Conservation (phyloP, 2,113 vertebrate species). For the Caracal caracal region DNA sequence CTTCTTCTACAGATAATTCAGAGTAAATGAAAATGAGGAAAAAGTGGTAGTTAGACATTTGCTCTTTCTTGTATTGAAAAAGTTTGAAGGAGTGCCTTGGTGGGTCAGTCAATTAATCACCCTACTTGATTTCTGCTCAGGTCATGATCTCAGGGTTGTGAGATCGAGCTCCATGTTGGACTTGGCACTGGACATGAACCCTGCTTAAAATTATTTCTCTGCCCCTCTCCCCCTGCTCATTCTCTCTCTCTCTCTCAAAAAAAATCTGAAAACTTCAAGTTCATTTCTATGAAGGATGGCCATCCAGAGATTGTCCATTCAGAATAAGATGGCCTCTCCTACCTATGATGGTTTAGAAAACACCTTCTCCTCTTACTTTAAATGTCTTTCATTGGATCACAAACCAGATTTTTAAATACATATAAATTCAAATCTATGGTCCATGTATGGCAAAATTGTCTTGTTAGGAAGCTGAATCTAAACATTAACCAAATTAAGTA, state of each 20-base stretch:
- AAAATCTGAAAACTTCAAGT: not conserved
- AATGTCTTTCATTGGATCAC: not conserved
- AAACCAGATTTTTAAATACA: not conserved
- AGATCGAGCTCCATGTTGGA: too few species aligned
- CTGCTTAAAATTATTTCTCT: too few species aligned
- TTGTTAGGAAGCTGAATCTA: not conserved
- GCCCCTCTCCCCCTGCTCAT: too few species aligned
- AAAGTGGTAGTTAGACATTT: not conserved
- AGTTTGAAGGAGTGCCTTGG: not conserved
- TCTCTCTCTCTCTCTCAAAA: too few species aligned
- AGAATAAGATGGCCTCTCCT: not conserved
- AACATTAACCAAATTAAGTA: not conserved
- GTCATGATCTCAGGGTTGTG: too few species aligned
- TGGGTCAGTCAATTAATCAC: too few species aligned
- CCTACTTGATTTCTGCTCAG: too few species aligned
- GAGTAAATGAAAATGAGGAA: not conserved
- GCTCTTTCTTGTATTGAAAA: not conserved
- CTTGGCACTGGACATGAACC: too few species aligned
- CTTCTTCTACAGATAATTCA: not conserved
- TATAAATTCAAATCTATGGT: not conserved
- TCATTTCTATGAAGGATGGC: not conserved
- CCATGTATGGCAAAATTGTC: not conserved
- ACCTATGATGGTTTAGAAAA: not conserved
- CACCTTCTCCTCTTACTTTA: not conserved
- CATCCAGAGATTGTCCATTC: not conserved